phyloP scores from a whole-genome alignment of 2,888 invertebrate species.

The Steinernema scapterisci region DNA sequence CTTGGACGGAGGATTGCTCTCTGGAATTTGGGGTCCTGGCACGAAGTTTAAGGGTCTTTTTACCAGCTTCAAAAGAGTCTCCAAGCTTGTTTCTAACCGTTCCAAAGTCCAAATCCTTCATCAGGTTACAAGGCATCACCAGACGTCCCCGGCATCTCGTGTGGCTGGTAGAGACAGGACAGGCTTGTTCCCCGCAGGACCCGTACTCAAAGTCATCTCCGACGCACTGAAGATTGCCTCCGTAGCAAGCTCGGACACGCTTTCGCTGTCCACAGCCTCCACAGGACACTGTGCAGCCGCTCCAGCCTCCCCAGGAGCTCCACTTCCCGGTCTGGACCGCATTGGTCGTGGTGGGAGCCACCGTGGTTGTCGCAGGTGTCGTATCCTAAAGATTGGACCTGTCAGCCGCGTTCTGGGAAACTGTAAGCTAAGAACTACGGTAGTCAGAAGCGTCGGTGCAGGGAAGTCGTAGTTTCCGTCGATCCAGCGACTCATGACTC shows the following conservation, averaged over 20 bases:
- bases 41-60: too few species aligned
- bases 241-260: slow-evolving; percentile 58
- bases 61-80: slow-evolving; percentile 14
- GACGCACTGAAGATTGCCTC: slow-evolving; percentile 55
- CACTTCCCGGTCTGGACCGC: background rate
- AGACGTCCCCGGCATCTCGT: slow-evolving; percentile 54
- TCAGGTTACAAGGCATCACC: slow-evolving; percentile 62
- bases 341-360: slow-evolving; percentile 33
- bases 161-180: slow-evolving; percentile 48
- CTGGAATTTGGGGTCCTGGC: too few species aligned
- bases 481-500: background rate
- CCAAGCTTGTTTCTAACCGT: slow-evolving; percentile 40
- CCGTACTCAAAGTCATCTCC: slow-evolving; percentile 49
- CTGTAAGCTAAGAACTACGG: background rate
- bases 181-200: slow-evolving; percentile 55
- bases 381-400: background rate
- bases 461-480: background rate
- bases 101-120: slow-evolving; percentile 60
- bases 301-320: slow-evolving; percentile 38
- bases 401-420: background rate
- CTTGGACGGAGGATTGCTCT: background rate
- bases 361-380: slow-evolving; percentile 35
- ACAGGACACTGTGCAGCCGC: slow-evolving; percentile 44
- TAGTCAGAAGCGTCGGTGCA: background rate
- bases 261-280: slow-evolving; percentile 49